Conservation (phyloP, 2,888 invertebrate genomes). For the Stenoptilia bipunctidactyla region DNA sequence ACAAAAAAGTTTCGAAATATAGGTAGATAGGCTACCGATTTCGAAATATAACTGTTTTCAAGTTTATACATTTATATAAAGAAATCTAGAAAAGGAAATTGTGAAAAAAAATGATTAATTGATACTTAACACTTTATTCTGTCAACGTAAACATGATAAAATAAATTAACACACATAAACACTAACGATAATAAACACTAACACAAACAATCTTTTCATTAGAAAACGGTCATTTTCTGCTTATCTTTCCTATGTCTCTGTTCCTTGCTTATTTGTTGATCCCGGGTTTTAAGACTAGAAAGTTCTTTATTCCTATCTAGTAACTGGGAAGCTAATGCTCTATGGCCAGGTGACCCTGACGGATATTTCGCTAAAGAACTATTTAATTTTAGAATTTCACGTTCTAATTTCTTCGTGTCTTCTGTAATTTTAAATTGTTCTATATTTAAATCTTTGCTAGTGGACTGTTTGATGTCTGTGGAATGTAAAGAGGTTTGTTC, state of each 20-base stretch:
- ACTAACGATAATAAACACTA: background rate
- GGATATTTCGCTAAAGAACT: slow-evolving; percentile 75
- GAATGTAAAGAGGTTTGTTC: slow-evolving; percentile 15
- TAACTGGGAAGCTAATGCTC: slow-evolving; percentile 73
- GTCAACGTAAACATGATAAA: no score
- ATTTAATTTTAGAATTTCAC: slow-evolving; percentile 75
- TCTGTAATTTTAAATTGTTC: slow-evolving; percentile 80
- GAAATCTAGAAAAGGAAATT: no score
- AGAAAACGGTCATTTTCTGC: slow-evolving; percentile 83
- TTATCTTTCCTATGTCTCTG: slow-evolving; percentile 79
- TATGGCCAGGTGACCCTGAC: slow-evolving; percentile 71
- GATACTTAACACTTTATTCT: no score
- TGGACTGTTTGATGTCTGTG: slow-evolving; percentile 56
- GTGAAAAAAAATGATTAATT: no score
- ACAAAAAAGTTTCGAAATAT: no score
- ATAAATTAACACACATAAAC: no score
- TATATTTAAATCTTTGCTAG: slow-evolving; percentile 78
- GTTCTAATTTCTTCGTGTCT: slow-evolving; percentile 76
- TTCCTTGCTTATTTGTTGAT: slow-evolving; percentile 76
- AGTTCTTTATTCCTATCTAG: slow-evolving; percentile 74
- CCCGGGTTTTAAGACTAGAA: slow-evolving; percentile 68
- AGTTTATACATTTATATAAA: no score
- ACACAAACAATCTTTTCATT: slow-evolving; percentile 15
- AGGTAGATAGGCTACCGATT: no score
- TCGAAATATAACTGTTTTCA: no score